These are phyloP conservation scores for Malthinus seriepunctatus DNA, from an alignment of 2,888 invertebrate species.

Conservation along the genomic window DNA sequence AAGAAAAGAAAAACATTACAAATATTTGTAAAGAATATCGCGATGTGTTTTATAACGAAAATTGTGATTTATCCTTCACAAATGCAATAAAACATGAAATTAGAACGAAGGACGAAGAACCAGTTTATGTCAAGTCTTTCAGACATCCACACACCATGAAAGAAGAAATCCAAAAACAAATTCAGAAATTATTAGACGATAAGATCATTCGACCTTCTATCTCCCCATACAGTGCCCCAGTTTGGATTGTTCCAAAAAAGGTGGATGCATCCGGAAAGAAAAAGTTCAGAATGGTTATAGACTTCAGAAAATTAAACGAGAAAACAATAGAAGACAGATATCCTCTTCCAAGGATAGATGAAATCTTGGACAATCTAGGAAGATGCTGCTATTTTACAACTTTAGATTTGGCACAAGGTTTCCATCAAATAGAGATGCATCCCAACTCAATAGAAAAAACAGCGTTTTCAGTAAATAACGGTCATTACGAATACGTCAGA, in stretches of 20 bases:
- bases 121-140: slow-evolving; percentile 19
- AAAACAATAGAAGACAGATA: slow-evolving; percentile 30
- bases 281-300: slow-evolving; percentile 32
- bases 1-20: slow-evolving; percentile 13
- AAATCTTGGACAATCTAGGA: slow-evolving; percentile 38
- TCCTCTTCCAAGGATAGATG: slow-evolving; percentile 33
- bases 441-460: slow-evolving; percentile 20
- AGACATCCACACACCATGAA: slow-evolving; percentile 21
- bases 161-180: slow-evolving; percentile 24
- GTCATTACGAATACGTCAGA: slow-evolving; percentile 27
- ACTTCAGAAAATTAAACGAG: slow-evolving; percentile 28
- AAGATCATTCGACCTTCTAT: slow-evolving; percentile 30
- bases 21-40: slow-evolving; percentile 11
- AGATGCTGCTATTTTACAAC: slow-evolving; percentile 36
- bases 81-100: slow-evolving; percentile 25
- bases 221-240: slow-evolving; percentile 31
- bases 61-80: slow-evolving; percentile 16
- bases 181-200: slow-evolving; percentile 24
- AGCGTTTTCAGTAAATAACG: slow-evolving; percentile 21
- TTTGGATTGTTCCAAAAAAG: slow-evolving; percentile 30
- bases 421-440: slow-evolving; percentile 40
- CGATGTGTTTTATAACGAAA: slow-evolving; percentile 17
- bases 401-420: slow-evolving; percentile 37
- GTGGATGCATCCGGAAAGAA: slow-evolving; percentile 22
- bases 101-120: slow-evolving; percentile 17